Base-by-base conservation (phyloP, 2,113 vertebrate species). In the Atlantisia rogersi region DNA sequence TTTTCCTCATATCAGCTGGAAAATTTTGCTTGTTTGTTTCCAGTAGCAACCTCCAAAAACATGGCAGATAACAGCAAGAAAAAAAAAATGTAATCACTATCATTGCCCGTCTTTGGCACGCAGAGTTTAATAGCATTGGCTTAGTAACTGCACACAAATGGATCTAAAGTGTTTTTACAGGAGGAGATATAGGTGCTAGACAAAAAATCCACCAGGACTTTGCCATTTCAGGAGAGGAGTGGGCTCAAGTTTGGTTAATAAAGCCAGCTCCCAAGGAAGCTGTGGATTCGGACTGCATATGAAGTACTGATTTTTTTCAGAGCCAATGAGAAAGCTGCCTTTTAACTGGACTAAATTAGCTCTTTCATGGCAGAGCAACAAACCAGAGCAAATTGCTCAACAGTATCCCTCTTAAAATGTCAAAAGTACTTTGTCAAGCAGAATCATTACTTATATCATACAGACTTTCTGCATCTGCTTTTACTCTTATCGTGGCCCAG, bases 371-470 rank as follows among this genome's bases (percentile, higher is more conserved):
- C 78, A 79, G 83, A 96, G 83, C 65, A 91, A 84, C 91, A 95
- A 96, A 95, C 74, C 90, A 95, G 59, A 96, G 91, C 69, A 96
- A 95, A 94, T 93, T 88, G 78, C 75, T 89, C 88, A 96, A 82
- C 80, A 81, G 82, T 78, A 88, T 39, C 77, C 82, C 74, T 86
- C 88, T 95, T 92, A 94, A 92, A 95, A 92, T 69, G 92, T 94
- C 91, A 89, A 55, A 97, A 94, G 62, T 94, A 94, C 67, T 97
- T 95, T 93, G 74, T 89, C 86, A 94, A 74, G 83, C 31, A 94
- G 67, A 94, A 88, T 91, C 78, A 89, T 92, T 95, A 93, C 90
- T 96, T 96, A 82, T 89, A 85, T 94, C 62, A 95, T 19, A 73
- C 25, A 92, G 92, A 76, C 28, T 87, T 89, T 35, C 50, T 82